Conservation (phyloP, 2,113 vertebrate species). For the Urocynchramus pylzowi region DNA sequence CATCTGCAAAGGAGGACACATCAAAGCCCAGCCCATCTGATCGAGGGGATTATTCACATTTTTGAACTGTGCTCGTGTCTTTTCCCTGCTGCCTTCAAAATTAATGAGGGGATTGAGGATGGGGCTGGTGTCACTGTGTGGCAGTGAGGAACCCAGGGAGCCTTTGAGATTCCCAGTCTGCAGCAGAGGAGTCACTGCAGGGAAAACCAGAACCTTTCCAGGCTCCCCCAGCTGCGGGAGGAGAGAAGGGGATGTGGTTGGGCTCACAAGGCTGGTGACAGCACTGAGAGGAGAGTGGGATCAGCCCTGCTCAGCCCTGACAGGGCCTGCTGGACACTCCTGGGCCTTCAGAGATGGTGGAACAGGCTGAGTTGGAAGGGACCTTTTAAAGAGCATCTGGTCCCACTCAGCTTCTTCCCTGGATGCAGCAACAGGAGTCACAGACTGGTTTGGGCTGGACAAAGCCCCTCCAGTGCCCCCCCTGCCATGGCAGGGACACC, state of each 20-base stretch:
- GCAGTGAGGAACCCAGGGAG: accelerated
- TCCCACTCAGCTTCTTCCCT: neutral
- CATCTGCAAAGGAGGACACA: neutral
- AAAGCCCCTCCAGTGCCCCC: accelerated
- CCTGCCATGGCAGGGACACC: neutral
- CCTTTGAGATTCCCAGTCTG: neutral
- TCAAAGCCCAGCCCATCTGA: neutral
- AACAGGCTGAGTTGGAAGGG: neutral
- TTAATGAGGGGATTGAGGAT: accelerated
- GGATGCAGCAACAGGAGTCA: neutral
- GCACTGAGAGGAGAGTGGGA: neutral
- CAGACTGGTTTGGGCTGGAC: neutral
- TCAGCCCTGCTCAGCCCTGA: accelerated
- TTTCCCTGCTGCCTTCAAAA: neutral
- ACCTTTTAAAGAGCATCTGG: neutral
- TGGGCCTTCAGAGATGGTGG: neutral
- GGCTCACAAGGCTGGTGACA: accelerated
- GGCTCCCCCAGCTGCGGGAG: neutral
- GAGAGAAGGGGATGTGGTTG: neutral
- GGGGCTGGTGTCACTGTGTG: neutral
- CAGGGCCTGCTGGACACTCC: neutral
- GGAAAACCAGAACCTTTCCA: neutral
- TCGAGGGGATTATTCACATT: neutral
- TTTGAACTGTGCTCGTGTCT: neutral
- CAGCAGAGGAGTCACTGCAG: neutral